Evolutionary conservation across 2,888 invertebrate species (phyloP).

Genomic region (Rhogogaster chlorosoma): DNA sequence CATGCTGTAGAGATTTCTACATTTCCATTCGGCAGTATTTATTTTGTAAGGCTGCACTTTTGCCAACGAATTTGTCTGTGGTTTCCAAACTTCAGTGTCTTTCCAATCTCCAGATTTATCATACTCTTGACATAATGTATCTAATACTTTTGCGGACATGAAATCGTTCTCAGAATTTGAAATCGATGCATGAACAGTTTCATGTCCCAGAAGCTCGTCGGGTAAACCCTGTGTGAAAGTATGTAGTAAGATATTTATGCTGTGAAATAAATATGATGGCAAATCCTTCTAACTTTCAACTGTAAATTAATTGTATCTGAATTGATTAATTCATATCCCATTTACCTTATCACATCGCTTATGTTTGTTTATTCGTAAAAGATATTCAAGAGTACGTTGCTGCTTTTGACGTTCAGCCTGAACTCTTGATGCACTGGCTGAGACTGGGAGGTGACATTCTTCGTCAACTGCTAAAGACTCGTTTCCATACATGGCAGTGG

Average conservation of each 20-base stretch:
- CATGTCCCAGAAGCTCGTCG: not conserved
- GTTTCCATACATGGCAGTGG: conserved; percentile 16
- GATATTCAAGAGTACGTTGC: conserved; percentile 37
- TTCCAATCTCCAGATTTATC: conserved; percentile 64
- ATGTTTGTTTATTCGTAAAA: conserved; percentile 26
- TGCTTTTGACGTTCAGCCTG: conserved; percentile 38
- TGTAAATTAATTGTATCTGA: not conserved
- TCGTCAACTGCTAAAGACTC: conserved; percentile 24
- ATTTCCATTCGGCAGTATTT: conserved; percentile 61
- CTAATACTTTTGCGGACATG: conserved; percentile 40
- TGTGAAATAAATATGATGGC: not conserved
- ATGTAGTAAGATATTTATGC: not conserved
- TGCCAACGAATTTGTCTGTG: not conserved
- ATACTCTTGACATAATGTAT: conserved; percentile 48
- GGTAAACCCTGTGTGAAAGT: conserved; percentile 1
- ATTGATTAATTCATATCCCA: not conserved
- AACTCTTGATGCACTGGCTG: not conserved
- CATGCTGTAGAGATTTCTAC: conserved; percentile 65
- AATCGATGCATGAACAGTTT: not conserved
- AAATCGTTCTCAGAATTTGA: conserved; percentile 34
- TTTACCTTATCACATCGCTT: conserved; percentile 35
- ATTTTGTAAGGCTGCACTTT: conserved; percentile 46
- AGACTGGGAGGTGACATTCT: conserved; percentile 16
- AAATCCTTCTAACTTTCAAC: not conserved
- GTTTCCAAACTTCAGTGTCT: conserved; percentile 45